These are phyloP conservation scores for Dicerorhinus sumatrensis DNA, from an alignment of 2,113 vertebrate genomes.

Conservation along the genomic window DNA sequence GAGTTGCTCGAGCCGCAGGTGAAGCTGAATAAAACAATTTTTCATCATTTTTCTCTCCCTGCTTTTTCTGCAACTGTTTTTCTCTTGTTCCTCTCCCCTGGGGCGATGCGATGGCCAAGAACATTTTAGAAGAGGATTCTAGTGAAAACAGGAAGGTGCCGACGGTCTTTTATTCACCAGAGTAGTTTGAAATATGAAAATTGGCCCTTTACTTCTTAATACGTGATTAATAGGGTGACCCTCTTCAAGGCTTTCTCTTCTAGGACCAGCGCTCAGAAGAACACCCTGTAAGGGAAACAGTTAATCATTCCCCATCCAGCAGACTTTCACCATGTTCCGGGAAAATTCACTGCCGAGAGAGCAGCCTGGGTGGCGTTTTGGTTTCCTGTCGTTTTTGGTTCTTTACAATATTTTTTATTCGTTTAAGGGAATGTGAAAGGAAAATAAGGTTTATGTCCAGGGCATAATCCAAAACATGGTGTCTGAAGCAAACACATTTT, in stretches of 20 bases:
- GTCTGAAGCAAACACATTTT: constrained; percentile 42
- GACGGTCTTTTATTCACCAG: constrained; percentile 30
- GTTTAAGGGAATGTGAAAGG: constrained; percentile 47
- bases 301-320: constrained; percentile 65
- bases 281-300: constrained; percentile 68
- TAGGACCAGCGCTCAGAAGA: constrained; percentile 52
- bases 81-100: not conserved
- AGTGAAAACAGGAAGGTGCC: not conserved
- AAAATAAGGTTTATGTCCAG: constrained; percentile 61
- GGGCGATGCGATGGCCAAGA: not conserved
- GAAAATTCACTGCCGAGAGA: constrained; percentile 56
- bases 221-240: constrained; percentile 62
- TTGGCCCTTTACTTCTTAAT: constrained; percentile 81
- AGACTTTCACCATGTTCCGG: constrained; percentile 49
- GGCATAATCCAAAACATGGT: constrained; percentile 49
- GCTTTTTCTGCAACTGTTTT: not conserved
- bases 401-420: constrained; percentile 58
- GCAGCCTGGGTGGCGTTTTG: constrained; percentile 66
- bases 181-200: constrained; percentile 77
- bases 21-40: constrained; percentile 56
- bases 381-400: constrained; percentile 64
- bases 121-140: constrained; percentile 27
- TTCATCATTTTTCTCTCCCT: constrained; percentile 45
- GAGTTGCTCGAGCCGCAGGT: not conserved
- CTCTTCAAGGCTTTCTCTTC: constrained; percentile 37